Conservation (phyloP, 2,113 vertebrate genomes). For the Colius striatus region DNA sequence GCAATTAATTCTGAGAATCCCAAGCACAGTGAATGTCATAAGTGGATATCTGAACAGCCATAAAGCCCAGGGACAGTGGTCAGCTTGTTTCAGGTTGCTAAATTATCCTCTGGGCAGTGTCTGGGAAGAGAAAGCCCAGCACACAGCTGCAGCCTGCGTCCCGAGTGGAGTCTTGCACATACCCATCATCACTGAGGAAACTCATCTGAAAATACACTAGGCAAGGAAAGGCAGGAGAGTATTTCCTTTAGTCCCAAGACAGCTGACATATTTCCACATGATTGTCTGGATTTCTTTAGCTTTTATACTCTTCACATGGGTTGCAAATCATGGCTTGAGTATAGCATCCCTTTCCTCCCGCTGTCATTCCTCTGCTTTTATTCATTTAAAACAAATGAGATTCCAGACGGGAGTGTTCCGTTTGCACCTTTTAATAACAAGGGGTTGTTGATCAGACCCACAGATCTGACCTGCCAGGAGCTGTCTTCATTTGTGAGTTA, state of each 20-base stretch:
- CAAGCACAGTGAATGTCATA: background rate
- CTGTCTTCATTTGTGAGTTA: background rate
- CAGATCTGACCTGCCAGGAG: background rate
- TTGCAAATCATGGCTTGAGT: background rate
- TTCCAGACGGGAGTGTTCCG: background rate
- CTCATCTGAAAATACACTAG: background rate
- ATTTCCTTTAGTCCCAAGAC: background rate
- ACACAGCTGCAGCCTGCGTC: background rate
- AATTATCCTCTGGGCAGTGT: background rate
- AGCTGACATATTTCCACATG: background rate
- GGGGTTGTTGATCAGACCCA: background rate
- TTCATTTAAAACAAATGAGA: background rate
- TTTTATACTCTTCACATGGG: background rate
- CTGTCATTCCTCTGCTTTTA: background rate
- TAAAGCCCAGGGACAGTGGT: background rate
- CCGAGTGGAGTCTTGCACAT: background rate
- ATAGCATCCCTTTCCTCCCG: background rate
- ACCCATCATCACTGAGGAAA: fast-evolving
- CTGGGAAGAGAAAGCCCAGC: background rate
- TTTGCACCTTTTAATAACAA: background rate
- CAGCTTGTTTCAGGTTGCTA: background rate
- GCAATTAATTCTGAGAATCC: background rate
- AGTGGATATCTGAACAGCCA: fast-evolving
- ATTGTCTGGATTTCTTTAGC: background rate
- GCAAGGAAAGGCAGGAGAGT: background rate